Evolutionary conservation across 2,113 vertebrate genomes (phyloP).

Genomic region (Microcebus ravelobensis): DNA sequence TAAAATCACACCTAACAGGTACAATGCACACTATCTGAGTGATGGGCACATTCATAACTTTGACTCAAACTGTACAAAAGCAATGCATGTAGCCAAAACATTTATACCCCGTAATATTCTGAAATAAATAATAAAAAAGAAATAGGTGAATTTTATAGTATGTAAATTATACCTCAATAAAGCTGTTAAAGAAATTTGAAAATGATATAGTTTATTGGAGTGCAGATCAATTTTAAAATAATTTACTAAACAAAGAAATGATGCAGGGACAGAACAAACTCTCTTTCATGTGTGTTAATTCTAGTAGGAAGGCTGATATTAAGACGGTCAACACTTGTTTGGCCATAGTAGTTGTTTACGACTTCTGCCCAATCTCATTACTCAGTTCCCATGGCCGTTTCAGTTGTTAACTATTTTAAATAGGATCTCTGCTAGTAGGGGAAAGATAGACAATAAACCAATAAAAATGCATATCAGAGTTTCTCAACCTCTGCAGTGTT

Average conservation of each 20-base stretch:
- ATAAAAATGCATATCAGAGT: neutral
- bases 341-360: neutral
- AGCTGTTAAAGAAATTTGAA: neutral
- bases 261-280: neutral
- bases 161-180: no score
- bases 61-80: no score
- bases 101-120: no score
- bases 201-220: neutral
- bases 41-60: no score
- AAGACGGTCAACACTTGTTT: neutral
- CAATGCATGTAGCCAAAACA: no score
- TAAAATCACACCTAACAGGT: no score
- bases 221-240: neutral
- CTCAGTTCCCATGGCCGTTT: neutral
- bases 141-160: no score
- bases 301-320: neutral
- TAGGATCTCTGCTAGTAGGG: neutral
- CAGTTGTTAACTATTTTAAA: slow-evolving; percentile 5
- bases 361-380: neutral
- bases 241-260: neutral
- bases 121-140: no score
- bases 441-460: neutral
- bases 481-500: neutral
- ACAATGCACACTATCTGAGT: no score
- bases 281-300: neutral